Evolutionary conservation across 2,113 vertebrate genomes (phyloP).

Genomic region (Macrotus californicus): DNA sequence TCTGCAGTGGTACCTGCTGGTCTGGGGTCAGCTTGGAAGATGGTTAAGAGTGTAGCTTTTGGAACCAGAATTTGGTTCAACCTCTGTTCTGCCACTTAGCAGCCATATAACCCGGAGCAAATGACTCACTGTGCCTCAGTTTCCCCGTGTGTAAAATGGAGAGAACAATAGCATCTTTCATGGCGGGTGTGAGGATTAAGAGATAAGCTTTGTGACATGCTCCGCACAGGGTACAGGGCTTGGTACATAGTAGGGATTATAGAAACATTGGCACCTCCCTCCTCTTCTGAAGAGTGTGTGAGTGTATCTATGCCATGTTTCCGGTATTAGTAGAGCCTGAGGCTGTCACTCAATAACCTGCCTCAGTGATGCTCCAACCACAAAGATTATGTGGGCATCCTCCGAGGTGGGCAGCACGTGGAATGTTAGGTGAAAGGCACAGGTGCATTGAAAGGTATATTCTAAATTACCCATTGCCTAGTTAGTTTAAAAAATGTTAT

Average conservation of each 20-base stretch:
- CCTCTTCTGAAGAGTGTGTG: neutral
- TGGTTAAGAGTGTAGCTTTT: neutral
- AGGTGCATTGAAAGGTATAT: neutral
- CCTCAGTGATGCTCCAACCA: neutral
- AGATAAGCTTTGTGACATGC: neutral
- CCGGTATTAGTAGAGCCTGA: neutral
- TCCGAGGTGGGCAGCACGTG: neutral
- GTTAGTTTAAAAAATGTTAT: neutral
- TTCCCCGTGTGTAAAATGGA: neutral
- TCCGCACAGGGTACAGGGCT: rapidly evolving
- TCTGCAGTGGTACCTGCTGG: neutral
- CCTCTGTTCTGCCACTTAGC: neutral
- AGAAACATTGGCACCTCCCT: neutral
- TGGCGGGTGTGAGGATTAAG: neutral
- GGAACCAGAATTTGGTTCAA: neutral
- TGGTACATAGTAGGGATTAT: neutral
- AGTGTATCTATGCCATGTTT: neutral
- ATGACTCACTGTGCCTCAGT: neutral
- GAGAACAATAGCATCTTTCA: neutral
- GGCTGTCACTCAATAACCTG: neutral
- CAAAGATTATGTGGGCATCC: rapidly evolving
- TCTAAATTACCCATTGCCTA: neutral
- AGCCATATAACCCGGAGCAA: neutral
- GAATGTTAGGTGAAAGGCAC: neutral
- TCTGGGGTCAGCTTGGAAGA: neutral